A percentile compares a stretch with the other conserved stretches of the same genome.
Evolutionary conservation across 2,797 vertebrate species (phyloP).

Genomic region (Neoniphon sammara): DNA sequence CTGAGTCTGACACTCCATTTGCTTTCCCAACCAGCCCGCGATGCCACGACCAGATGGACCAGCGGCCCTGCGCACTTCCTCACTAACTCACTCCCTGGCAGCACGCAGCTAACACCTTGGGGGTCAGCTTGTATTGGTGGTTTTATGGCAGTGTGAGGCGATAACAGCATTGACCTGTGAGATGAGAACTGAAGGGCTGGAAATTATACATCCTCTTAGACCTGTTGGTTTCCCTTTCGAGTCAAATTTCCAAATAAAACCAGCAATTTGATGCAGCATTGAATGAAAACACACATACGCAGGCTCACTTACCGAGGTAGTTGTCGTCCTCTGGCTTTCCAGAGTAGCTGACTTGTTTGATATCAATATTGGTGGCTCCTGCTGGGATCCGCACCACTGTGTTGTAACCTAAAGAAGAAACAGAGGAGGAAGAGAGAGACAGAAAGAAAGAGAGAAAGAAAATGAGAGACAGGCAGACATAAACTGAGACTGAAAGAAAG

Average conservation of each 20-base stretch:
- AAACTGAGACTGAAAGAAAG: conserved; percentile 7
- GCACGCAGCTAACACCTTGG: conserved; percentile 29
- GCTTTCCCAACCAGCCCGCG: conserved; percentile 70
- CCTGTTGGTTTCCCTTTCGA: conserved; percentile 46
- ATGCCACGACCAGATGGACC: conserved; percentile 59
- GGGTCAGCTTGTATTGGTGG: conserved; percentile 48
- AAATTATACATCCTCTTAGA: conserved; percentile 44
- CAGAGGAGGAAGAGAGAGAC: neutral
- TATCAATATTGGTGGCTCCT: conserved; percentile 95
- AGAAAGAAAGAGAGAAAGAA: neutral
- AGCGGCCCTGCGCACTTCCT: conserved; percentile 53
- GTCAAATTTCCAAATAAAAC: conserved; percentile 40
- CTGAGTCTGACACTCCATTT: conserved; percentile 76
- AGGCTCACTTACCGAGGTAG: conserved; percentile 91
- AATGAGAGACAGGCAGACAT: conserved; percentile 1
- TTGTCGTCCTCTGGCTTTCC: conserved; percentile 96
- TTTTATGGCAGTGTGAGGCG: conserved; percentile 46
- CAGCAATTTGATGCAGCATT: conserved; percentile 44
- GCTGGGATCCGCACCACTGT: conserved; percentile 91
- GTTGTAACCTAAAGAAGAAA: conserved; percentile 88
- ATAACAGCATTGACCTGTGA: conserved; percentile 60
- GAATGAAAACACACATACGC: conserved; percentile 25
- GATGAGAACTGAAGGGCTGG: conserved; percentile 36
- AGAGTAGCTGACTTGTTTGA: conserved; percentile 95
- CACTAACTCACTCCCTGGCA: conserved; percentile 35